These are phyloP conservation scores for Liolophura sinensis DNA, from an alignment of 1,140 invertebrate genomes.

Conservation along the genomic window DNA sequence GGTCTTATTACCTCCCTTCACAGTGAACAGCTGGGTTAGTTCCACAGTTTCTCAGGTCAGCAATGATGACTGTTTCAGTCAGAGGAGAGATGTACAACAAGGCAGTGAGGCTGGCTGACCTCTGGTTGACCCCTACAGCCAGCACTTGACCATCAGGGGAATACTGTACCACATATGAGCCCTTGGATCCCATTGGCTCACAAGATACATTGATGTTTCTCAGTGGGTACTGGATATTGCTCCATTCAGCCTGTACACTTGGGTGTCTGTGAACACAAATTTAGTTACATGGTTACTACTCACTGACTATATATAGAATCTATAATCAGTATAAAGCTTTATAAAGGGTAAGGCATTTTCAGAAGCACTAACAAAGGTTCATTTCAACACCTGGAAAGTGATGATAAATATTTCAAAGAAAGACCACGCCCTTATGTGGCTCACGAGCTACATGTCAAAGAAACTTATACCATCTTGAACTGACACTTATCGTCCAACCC, in stretches of 20 bases:
- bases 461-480: too few species aligned
- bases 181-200: slow-evolving; percentile 10
- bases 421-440: too few species aligned
- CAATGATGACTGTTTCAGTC: slow-evolving; percentile 42
- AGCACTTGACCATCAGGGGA: slow-evolving; percentile 49
- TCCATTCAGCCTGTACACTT: slow-evolving; percentile 15
- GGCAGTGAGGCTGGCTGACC: slow-evolving; percentile 32
- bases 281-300: neutral
- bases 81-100: slow-evolving; percentile 50
- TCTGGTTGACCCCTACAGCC: slow-evolving; percentile 55
- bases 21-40: slow-evolving; percentile 2
- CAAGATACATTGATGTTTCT: slow-evolving; percentile 5
- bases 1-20: slow-evolving; percentile 32
- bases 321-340: too few species aligned
- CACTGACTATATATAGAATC: neutral
- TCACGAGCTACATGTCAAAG: too few species aligned
- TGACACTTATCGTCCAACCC: too few species aligned
- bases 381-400: too few species aligned
- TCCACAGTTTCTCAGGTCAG: slow-evolving; percentile 48
- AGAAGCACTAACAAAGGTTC: neutral
- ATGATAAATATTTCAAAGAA: too few species aligned
- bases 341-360: neutral
- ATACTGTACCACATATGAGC: slow-evolving; percentile 41
- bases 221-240: slow-evolving; percentile 4
- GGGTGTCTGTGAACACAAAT: slow-evolving; percentile 6